These are phyloP conservation scores for Acanthococcus lagerstroemiae DNA, from an alignment of 2,888 invertebrate genomes.

Conservation along the genomic window DNA sequence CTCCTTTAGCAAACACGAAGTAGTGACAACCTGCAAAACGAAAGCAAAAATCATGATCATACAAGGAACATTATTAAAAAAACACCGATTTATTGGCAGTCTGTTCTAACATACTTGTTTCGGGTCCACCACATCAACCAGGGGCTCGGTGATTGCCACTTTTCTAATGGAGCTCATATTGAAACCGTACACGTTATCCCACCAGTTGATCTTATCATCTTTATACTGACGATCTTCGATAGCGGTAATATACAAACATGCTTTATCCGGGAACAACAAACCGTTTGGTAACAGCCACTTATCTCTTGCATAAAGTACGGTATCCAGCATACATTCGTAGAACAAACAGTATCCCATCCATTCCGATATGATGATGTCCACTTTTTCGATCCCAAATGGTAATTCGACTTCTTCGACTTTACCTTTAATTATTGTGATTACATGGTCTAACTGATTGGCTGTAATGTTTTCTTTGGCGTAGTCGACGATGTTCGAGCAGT, in stretches of 20 bases:
- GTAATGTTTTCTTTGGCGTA: conserved; percentile 92
- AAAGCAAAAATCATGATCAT: background rate
- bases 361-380: conserved; percentile 82
- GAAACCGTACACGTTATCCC: conserved; percentile 99
- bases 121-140: conserved; percentile 97
- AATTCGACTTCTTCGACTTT: conserved; percentile 88
- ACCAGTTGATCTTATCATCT: conserved; percentile 99
- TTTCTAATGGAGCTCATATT: conserved; percentile 98
- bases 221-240: conserved; percentile 98
- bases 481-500: conserved; percentile 97
- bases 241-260: conserved; percentile 86
- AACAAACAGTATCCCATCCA: conserved; percentile 86
- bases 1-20: conserved; percentile 88
- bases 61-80: background rate
- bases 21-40: conserved; percentile 68
- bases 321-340: conserved; percentile 99
- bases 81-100: background rate
- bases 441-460: conserved; percentile 65
- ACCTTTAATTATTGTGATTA: conserved; percentile 76
- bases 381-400: conserved; percentile 70
- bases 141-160: conserved; percentile 94
- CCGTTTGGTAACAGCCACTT: conserved; percentile 75
- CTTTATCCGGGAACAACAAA: conserved; percentile 54
- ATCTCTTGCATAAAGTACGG: conserved; percentile 94
- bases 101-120: conserved; percentile 56